phyloP scores from a whole-genome alignment of 2,797 vertebrate species.

The Cryptoprocta ferox region DNA sequence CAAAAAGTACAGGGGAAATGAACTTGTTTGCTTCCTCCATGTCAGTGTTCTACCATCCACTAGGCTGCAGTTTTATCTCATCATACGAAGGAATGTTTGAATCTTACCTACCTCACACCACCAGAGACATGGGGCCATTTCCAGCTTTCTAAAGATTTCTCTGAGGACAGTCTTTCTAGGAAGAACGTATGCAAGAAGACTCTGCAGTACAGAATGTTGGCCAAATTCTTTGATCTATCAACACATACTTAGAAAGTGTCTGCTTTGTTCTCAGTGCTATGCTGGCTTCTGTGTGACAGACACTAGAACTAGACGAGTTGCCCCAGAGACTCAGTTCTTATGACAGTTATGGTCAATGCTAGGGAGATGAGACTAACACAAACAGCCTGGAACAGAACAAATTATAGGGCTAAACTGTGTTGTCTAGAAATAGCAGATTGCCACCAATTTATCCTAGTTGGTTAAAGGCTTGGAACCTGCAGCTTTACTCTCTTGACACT shows the following conservation, averaged over 20 bases:
- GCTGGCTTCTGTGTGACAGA: neutral
- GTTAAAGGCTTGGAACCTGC: neutral
- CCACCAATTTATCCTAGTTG: neutral
- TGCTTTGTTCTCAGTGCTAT: neutral
- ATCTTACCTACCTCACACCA: neutral
- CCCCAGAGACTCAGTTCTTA: neutral
- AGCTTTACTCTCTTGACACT: neutral
- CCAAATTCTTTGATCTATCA: neutral
- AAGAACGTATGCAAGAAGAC: neutral
- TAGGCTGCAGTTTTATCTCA: neutral
- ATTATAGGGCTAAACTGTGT: neutral
- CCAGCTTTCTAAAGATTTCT: neutral
- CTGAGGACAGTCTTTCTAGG: neutral
- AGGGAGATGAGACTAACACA: neutral
- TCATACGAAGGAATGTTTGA: neutral
- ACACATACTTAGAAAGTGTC: neutral
- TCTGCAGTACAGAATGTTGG: neutral
- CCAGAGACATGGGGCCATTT: neutral
- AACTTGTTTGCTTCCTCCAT: neutral
- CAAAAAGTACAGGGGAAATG: neutral
- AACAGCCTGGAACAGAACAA: neutral
- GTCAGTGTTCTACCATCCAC: neutral
- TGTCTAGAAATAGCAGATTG: neutral
- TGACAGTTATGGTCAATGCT: rapidly evolving
- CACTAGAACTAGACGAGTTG: neutral